These are phyloP conservation scores for Myotis myotis DNA, from an alignment of 2,797 vertebrate genomes.

Conservation along the genomic window DNA sequence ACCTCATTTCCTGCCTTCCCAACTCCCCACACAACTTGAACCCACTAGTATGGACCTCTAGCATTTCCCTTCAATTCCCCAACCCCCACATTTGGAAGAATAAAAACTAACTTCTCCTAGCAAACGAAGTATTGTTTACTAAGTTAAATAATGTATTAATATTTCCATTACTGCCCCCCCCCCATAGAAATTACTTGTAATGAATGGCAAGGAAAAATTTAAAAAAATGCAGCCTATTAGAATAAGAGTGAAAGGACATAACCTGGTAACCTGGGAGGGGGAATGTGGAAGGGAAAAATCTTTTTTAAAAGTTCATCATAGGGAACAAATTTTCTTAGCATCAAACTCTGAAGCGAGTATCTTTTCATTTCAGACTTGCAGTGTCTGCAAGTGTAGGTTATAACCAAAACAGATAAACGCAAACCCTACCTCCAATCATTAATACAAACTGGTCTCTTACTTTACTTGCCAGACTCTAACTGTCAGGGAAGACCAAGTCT, in stretches of 20 bases:
- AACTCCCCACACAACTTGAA: neutral
- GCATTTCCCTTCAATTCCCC: neutral
- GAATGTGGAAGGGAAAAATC: neutral
- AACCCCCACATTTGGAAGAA: neutral
- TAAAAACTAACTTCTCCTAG: neutral
- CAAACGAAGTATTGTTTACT: neutral
- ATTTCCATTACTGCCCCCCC: neutral
- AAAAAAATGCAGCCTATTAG: neutral
- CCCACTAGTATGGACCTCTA: neutral
- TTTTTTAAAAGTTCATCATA: neutral
- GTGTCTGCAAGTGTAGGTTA: neutral
- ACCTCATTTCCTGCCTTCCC: neutral
- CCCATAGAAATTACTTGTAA: neutral
- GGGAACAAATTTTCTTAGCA: neutral
- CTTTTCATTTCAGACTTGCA: neutral
- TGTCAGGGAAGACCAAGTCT: slow-evolving; percentile 85
- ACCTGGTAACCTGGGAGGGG: neutral
- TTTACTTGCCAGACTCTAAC: slow-evolving; percentile 81
- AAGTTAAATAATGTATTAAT: neutral
- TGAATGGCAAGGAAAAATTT: neutral
- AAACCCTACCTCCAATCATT: neutral
- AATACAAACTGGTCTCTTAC: neutral
- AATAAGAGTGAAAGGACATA: slow-evolving; percentile 17
- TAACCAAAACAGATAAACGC: slow-evolving; percentile 24
- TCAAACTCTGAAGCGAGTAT: neutral